Conservation (phyloP, 2,888 invertebrate species). For the Caenorhabditis sp. region DNA sequence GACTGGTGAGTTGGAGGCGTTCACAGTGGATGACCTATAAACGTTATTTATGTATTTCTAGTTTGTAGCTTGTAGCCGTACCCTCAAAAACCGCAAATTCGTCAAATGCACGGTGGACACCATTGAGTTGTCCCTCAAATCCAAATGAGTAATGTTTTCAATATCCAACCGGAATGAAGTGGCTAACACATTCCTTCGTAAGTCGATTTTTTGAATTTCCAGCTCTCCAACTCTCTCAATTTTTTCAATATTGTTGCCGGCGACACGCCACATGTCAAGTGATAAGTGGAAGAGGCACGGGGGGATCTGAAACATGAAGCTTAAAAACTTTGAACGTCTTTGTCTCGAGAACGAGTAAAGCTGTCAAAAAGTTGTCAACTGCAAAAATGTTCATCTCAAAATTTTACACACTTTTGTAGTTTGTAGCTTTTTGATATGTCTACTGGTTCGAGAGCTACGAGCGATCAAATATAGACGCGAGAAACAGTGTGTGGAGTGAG, state of each 20-base stretch:
- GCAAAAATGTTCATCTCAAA: too few species aligned
- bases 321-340: too few species aligned
- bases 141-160: slow-evolving; percentile 82
- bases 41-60: neutral
- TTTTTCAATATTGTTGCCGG: slow-evolving; percentile 69
- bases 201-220: slow-evolving; percentile 45
- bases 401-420: too few species aligned
- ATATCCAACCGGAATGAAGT: slow-evolving; percentile 67
- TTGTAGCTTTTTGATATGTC: too few species aligned
- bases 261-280: slow-evolving; percentile 54
- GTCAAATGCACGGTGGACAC: slow-evolving; percentile 83
- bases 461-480: neutral
- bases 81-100: slow-evolving; percentile 80
- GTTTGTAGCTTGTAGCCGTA: slow-evolving; percentile 20
- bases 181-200: slow-evolving; percentile 63
- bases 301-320: slow-evolving; percentile 42
- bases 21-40: slow-evolving; percentile 84
- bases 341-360: too few species aligned
- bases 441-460: too few species aligned
- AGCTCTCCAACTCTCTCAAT: slow-evolving; percentile 44
- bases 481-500: neutral
- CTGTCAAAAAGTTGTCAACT: too few species aligned
- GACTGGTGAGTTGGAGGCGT: slow-evolving; percentile 83
- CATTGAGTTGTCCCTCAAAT: slow-evolving; percentile 84
- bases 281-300: slow-evolving; percentile 26